Conservation (phyloP, 2,888 invertebrate species). For the Escarpia spicata region DNA sequence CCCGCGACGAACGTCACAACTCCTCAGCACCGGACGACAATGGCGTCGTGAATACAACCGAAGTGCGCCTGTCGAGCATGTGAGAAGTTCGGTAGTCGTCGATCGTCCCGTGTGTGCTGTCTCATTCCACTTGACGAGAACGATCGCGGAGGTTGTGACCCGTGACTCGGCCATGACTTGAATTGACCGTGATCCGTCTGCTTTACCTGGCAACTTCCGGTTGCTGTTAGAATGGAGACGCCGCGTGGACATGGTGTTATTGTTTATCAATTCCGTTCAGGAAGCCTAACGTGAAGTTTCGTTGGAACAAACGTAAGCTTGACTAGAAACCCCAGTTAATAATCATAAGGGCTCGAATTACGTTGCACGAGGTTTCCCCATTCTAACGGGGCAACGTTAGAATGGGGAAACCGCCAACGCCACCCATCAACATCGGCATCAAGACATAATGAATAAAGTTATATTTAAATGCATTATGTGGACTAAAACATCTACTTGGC, state of each 20-base stretch:
- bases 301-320: neutral
- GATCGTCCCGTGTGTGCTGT: neutral
- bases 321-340: neutral
- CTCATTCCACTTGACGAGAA: conserved; percentile 8
- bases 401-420: neutral
- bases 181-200: neutral
- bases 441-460: neutral
- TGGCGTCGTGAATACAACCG: neutral
- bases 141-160: neutral
- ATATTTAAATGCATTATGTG: neutral
- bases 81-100: too few relatives aligned
- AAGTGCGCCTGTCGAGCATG: neutral
- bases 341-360: neutral
- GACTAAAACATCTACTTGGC: neutral
- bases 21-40: neutral
- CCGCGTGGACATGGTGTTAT: neutral
- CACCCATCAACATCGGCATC: neutral
- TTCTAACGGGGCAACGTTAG: neutral
- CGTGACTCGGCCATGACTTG: neutral
- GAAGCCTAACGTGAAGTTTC: neutral
- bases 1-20: neutral
- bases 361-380: neutral
- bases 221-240: neutral
- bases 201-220: neutral
- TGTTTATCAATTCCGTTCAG: neutral